Conservation (phyloP, 2,113 vertebrate species). For the Ascaphus truei region DNA sequence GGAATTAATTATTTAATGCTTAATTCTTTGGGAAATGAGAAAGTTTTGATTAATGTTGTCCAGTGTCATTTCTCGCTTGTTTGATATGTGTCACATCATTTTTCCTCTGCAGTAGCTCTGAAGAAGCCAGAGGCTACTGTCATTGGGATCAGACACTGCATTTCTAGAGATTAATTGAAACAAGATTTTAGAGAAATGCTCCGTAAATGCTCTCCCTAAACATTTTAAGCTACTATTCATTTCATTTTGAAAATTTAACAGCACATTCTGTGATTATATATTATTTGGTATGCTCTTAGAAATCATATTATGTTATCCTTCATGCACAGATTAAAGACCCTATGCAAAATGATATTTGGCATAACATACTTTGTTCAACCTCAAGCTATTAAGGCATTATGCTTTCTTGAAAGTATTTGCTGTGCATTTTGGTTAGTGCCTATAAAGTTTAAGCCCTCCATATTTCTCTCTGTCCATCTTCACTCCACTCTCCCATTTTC, state of each 20-base stretch:
- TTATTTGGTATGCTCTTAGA: neutral
- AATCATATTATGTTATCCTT: too few relatives aligned
- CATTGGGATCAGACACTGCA: conserved; percentile 82
- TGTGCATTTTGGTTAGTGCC: too few relatives aligned
- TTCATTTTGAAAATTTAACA: neutral
- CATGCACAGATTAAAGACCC: too few relatives aligned
- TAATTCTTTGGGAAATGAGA: conserved; percentile 97
- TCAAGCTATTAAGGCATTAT: too few relatives aligned
- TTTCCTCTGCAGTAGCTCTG: conserved; percentile 67
- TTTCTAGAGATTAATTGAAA: conserved; percentile 90
- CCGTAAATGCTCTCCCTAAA: conserved; percentile 42
- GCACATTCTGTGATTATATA: neutral
- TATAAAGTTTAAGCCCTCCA: too few relatives aligned
- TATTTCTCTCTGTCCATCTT: too few relatives aligned
- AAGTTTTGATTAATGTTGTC: conserved; percentile 99
- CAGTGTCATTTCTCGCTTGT: conserved; percentile 85
- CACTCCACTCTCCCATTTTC: too few relatives aligned
- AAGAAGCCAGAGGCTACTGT: conserved; percentile 89
- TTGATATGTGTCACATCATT: conserved; percentile 96
- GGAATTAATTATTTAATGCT: conserved; percentile 99
- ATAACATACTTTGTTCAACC: too few relatives aligned
- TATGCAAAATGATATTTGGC: too few relatives aligned
- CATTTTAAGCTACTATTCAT: neutral
- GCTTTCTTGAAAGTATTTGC: too few relatives aligned
- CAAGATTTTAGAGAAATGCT: conserved; percentile 73